phyloP scores from a whole-genome alignment of 2,113 vertebrate genomes.

The Seriola rivoliana region DNA sequence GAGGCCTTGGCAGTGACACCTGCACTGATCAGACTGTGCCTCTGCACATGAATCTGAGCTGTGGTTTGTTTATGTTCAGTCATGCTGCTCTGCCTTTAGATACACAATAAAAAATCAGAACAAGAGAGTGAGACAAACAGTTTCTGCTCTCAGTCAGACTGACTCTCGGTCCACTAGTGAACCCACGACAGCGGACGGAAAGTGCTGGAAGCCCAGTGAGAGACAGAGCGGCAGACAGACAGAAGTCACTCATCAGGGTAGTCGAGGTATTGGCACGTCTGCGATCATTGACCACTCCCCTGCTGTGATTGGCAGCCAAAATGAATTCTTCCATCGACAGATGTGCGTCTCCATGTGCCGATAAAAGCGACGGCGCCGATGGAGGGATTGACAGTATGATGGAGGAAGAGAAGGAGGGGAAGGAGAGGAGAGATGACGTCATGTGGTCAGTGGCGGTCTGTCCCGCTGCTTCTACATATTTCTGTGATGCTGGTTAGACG shows the following conservation, averaged over 20 bases:
- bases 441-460: conserved; percentile 47
- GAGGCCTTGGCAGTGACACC: conserved; percentile 11
- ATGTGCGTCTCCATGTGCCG: conserved; percentile 70
- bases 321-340: conserved; percentile 83
- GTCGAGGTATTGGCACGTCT: conserved; percentile 80
- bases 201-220: conserved; percentile 37
- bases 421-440: conserved; percentile 68
- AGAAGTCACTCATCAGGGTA: conserved; percentile 77
- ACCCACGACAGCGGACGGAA: conserved; percentile 18
- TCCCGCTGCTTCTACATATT: conserved; percentile 6
- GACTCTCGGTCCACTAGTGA: neutral
- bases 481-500: conserved; percentile 12
- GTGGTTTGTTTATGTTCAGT: conserved; percentile 6
- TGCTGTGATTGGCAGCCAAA: conserved; percentile 80
- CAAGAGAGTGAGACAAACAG: neutral
- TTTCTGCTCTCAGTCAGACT: neutral
- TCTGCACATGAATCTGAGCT: neutral
- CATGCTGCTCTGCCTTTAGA: neutral
- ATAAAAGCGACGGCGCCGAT: conserved; percentile 66
- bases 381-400: conserved; percentile 80
- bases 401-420: conserved; percentile 67
- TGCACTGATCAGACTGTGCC: conserved; percentile 20
- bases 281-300: conserved; percentile 75
- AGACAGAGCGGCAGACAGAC: conserved; percentile 56
- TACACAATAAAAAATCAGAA: conserved; percentile 15